These are phyloP conservation scores for Ophiothrix spiculata DNA, from an alignment of 35 echinoderm and acorn worm genomes.

Conservation along the genomic window DNA sequence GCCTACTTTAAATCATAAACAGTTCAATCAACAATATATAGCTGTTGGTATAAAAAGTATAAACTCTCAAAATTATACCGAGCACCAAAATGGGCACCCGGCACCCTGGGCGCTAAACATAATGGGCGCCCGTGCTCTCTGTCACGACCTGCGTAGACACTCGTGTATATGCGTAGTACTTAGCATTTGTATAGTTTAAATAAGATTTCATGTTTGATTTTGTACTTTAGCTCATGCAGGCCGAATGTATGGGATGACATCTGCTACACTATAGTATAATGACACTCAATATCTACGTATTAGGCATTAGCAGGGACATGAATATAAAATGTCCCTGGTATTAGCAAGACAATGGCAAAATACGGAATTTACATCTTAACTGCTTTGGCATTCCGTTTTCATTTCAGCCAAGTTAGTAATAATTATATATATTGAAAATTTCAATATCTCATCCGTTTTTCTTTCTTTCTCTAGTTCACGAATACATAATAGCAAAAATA, in stretches of 20 bases:
- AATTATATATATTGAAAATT: background rate
- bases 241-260: background rate
- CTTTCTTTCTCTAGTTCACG: background rate
- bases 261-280: background rate
- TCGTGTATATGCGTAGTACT: background rate
- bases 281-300: background rate
- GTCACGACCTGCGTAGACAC: background rate
- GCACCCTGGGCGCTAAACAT: too few species aligned
- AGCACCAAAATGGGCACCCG: too few species aligned
- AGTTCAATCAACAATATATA: too few species aligned
- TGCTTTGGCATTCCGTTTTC: slow-evolving; percentile 1
- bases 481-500: background rate
- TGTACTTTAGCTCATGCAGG: background rate
- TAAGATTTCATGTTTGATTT: background rate
- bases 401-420: background rate
- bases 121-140: too few species aligned
- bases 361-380: background rate
- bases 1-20: too few species aligned
- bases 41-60: too few species aligned
- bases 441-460: background rate
- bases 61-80: too few species aligned
- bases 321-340: too few species aligned
- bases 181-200: background rate
- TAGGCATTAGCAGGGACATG: too few species aligned
- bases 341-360: background rate